These are phyloP conservation scores for Toxotes jaculatrix DNA, from an alignment of 2,113 vertebrate genomes.

Conservation along the genomic window DNA sequence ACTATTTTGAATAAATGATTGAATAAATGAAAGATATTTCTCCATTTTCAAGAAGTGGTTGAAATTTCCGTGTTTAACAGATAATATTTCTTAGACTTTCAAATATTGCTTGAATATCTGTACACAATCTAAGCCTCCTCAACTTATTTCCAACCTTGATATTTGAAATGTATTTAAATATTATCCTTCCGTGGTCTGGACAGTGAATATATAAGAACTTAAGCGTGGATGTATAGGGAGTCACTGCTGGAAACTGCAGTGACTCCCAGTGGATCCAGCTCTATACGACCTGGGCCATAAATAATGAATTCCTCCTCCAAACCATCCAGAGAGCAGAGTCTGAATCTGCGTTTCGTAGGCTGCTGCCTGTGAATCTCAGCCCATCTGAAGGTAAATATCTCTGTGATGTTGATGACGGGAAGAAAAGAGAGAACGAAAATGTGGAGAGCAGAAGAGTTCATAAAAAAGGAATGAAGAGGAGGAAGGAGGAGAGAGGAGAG, in stretches of 20 bases:
- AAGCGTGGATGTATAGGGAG: not conserved
- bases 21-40: too few species aligned
- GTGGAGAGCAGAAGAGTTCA: not conserved
- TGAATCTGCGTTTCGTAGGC: not conserved
- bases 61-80: too few species aligned
- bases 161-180: not conserved
- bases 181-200: not conserved
- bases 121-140: not conserved
- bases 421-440: not conserved
- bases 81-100: too few species aligned
- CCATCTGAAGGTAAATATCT: slow-evolving; percentile 1
- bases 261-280: slow-evolving; percentile 9
- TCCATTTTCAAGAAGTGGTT: too few species aligned
- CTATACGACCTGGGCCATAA: slow-evolving; percentile 11
- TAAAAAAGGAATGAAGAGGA: slow-evolving; percentile 1
- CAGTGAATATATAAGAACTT: not conserved
- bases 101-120: too few species aligned
- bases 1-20: too few species aligned
- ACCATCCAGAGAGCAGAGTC: slow-evolving; percentile 1
- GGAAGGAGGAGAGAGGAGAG: too few species aligned
- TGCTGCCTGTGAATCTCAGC: not conserved
- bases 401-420: not conserved
- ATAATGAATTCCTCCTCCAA: slow-evolving; percentile 29
- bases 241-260: not conserved
- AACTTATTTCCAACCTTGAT: not conserved